Conservation (phyloP, 1,140 invertebrate genomes). For the Drosophila mauritiana region DNA sequence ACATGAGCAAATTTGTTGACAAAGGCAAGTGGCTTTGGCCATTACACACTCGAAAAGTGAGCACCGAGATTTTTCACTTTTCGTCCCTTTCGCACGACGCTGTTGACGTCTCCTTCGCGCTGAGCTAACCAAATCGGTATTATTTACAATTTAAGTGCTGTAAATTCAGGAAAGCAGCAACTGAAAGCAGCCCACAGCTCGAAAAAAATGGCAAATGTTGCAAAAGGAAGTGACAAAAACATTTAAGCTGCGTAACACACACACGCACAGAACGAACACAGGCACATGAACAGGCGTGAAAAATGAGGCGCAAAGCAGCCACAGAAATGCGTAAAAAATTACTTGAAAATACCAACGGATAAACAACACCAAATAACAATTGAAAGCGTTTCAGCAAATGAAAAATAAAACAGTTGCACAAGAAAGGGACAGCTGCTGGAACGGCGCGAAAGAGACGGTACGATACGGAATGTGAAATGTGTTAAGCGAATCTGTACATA, state of each 20-base stretch:
- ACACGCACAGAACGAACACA: conserved; percentile 15
- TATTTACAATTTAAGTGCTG: conserved; percentile 82
- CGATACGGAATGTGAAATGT: conserved; percentile 43
- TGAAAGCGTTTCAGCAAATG: conserved; percentile 32
- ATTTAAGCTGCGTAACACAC: conserved; percentile 75
- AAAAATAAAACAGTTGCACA: not conserved
- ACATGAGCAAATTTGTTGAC: conserved; percentile 72
- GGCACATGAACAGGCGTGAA: conserved; percentile 51
- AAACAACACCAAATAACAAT: conserved; percentile 47
- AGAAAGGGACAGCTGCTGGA: conserved; percentile 17
- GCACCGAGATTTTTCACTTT: conserved; percentile 13
- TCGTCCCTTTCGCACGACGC: not conserved
- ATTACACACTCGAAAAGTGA: conserved; percentile 64
- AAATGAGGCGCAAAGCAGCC: conserved; percentile 80
- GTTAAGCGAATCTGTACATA: conserved; percentile 56
- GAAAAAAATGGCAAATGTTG: conserved; percentile 65
- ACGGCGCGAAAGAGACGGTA: conserved; percentile 3
- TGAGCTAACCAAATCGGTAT: conserved; percentile 61
- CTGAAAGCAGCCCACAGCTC: conserved; percentile 16
- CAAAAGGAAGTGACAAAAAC: conserved; percentile 66
- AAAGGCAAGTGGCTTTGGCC: conserved; percentile 80
- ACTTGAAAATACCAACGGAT: conserved; percentile 77
- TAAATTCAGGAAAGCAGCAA: conserved; percentile 64
- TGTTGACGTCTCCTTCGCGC: conserved; percentile 2
- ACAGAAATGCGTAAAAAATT: conserved; percentile 82